Base-by-base conservation (phyloP, 2,888 invertebrate genomes). In the Anarsia innoxiella region DNA sequence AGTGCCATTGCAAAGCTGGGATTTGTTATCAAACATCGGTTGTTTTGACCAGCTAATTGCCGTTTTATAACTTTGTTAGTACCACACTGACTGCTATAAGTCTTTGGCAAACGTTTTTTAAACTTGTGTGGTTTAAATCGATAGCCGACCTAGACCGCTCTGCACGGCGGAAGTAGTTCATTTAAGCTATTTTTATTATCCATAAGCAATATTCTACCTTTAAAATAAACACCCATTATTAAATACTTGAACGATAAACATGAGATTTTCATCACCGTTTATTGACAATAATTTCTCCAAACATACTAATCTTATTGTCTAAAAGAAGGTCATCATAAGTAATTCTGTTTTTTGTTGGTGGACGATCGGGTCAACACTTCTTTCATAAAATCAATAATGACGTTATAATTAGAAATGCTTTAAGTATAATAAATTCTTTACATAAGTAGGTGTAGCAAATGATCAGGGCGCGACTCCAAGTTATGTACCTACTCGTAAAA, bases 21-120 rank as follows among this genome's bases (percentile, higher is more conserved):
- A 35, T 33, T 45, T 60, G 59, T 64, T 66, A 60, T 61, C 56
- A 60, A 67, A 63, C 56, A 59, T 40, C 39, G 41, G 45, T 57
- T 74, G 73, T 75, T 74, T 67, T 48, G 52, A 44, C 41, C 45
- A 41, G 51, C 51, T 74, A 70, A 73, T 67, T 72, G 66, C 51
- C 45, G 48, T 57, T 72, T 72, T 66, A 73, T 70, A 59, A 65
- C 55, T 53, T 68, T 72, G 66, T 68, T 71, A 69, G 61, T 57
- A 38, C 42, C n/a, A 45, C 36, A 34, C 25, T 33, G 23, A 46
- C 53, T 56, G 45, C n/a, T 3, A n/a, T n/a, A n/a, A n/a, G 4
- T 25, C 25, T 25, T 5, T 25, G 11, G 50, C 40, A 39, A 51
- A 39, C 41, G 36, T 40, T 35, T 31, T 26, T 37, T 36, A 32